These are phyloP conservation scores for Plagodis pulveraria DNA, from an alignment of 2,888 invertebrate genomes.

Conservation along the genomic window DNA sequence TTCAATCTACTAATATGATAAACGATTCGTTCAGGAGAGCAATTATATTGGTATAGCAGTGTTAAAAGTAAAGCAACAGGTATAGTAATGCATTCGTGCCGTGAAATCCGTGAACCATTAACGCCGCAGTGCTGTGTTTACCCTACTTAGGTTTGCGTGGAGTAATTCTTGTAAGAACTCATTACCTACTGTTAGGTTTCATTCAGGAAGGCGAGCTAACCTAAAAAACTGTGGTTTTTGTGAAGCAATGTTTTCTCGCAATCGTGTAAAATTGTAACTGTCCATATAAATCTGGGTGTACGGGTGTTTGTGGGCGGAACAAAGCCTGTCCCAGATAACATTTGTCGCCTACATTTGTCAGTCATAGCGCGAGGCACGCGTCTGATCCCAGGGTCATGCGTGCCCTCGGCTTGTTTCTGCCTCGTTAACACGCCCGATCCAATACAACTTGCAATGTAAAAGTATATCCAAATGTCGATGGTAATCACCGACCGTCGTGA, in stretches of 20 bases:
- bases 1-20: slow-evolving; percentile 72
- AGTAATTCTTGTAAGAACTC: slow-evolving; percentile 25
- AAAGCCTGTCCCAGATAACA: slow-evolving; percentile 46
- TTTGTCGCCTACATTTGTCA: slow-evolving; percentile 59
- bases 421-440: slow-evolving; percentile 66
- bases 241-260: slow-evolving; percentile 30
- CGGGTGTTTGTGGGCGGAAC: slow-evolving; percentile 35
- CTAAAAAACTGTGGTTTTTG: slow-evolving; percentile 2
- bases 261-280: slow-evolving; percentile 34
- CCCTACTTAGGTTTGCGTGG: slow-evolving; percentile 44
- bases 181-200: slow-evolving; percentile 13
- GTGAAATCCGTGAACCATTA: slow-evolving; percentile 67
- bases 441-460: slow-evolving; percentile 52
- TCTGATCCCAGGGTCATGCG: slow-evolving; percentile 66
- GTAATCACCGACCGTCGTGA: slow-evolving; percentile 42
- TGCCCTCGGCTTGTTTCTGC: slow-evolving; percentile 57
- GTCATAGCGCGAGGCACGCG: slow-evolving; percentile 53
- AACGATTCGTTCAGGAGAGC: slow-evolving; percentile 75
- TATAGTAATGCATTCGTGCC: slow-evolving; percentile 53
- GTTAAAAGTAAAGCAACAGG: slow-evolving; percentile 55
- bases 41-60: slow-evolving; percentile 63
- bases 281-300: slow-evolving; percentile 27
- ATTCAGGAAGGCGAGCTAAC: slow-evolving; percentile 5
- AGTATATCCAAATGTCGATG: slow-evolving; percentile 47
- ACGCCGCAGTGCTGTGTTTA: slow-evolving; percentile 59